Base-by-base conservation (phyloP, 2,888 invertebrate species). In the Cephus runcator region DNA sequence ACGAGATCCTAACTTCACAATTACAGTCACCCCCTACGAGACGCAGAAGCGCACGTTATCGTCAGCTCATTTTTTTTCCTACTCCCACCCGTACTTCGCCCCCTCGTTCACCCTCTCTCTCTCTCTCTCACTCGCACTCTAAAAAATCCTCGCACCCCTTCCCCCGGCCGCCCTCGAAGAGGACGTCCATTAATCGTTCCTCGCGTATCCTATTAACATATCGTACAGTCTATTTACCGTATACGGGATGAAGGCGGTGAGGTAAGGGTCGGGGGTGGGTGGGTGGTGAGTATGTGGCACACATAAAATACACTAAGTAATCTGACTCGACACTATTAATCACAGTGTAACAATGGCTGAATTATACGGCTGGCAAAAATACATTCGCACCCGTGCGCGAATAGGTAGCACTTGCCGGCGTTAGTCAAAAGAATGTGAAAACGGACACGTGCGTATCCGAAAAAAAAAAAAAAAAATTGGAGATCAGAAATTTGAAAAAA, bases 61-160 rank as follows among this genome's bases (percentile, higher is more conserved):
- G 56, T 56, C 56, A 34, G 69, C 23, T 69, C 31, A 30, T 80
- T 75, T 78, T 69, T 56, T 73, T 76, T 73, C 33, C 77, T 74
- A 15, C 74, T 71, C 56, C 35, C 56, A 68, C 34, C 36, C 34
- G 31, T 75, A 73, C 34, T 75, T 77, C 34, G 0, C 31, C 33
- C 40, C 9, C 76, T 69, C 69, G 23, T 15, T 34, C 75, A 33
- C 69, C 2, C 73, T 69, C 33, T 69, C 9, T 34, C 75, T 69
- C 9, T 34, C 75, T n/a, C 35, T 74, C 56, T 56, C 69, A 3
- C 75, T 40, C 34, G 23, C 56, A n/a, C 31, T 33, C 73, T 33
- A 33, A 75, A 75, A 73, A 78, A 78, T 75, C 75, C 75, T 75
- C 11, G 75, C 77, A 23, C 40, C 15, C 23, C 1, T 9, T 23